phyloP scores from a whole-genome alignment of 23 tunicate genomes.

The Diplosoma virens region DNA sequence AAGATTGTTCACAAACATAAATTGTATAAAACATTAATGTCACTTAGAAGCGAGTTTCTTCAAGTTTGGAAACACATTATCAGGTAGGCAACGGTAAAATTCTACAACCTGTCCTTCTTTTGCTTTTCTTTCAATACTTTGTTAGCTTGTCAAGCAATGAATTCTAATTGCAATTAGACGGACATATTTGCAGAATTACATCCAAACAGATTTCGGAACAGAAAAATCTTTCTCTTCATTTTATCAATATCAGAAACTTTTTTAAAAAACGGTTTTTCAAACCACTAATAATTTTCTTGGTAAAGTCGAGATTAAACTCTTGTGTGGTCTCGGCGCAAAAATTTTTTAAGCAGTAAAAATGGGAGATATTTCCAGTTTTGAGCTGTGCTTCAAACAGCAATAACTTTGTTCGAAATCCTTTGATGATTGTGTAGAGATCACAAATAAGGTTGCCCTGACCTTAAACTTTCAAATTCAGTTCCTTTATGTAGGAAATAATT shows the following conservation, averaged over 20 bases:
- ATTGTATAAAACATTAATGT: constrained; percentile 19
- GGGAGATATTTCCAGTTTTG: constrained; percentile 27
- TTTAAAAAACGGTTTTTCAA: constrained; percentile 20
- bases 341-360: constrained; percentile 30
- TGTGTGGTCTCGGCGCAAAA: constrained; percentile 35
- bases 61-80: constrained; percentile 27
- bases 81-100: constrained; percentile 41
- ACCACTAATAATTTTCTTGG: constrained; percentile 31
- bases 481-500: constrained; percentile 31
- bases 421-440: constrained; percentile 49
- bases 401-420: constrained; percentile 44
- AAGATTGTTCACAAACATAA: constrained; percentile 35
- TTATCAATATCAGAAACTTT: constrained; percentile 41
- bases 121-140: constrained; percentile 45
- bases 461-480: constrained; percentile 26
- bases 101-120: constrained; percentile 40
- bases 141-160: constrained; percentile 41
- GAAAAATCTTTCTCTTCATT: constrained; percentile 29
- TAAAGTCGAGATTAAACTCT: constrained; percentile 30
- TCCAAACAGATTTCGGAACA: constrained; percentile 33
- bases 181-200: constrained; percentile 36
- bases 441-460: constrained; percentile 32
- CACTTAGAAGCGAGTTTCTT: too few relatives aligned
- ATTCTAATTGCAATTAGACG: constrained; percentile 30
- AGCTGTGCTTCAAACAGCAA: constrained; percentile 29